Percentiles rank a stretch among this genome's conserved stretches.
These are phyloP conservation scores for Sorex araneus DNA, from an alignment of 2,113 vertebrate genomes.

Conservation along the genomic window DNA sequence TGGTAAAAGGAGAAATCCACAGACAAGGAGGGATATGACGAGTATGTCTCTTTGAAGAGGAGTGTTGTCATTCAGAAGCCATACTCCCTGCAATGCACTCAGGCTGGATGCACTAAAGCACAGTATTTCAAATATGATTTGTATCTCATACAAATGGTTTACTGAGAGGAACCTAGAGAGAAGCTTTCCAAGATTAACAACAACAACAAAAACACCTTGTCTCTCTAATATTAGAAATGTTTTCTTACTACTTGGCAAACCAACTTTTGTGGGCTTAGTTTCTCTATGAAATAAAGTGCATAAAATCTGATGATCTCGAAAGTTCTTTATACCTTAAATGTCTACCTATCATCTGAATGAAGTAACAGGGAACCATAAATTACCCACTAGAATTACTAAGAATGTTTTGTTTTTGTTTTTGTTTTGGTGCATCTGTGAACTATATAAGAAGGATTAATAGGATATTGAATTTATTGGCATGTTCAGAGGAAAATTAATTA, in stretches of 20 bases:
- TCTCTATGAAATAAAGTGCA: background rate
- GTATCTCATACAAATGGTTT: background rate
- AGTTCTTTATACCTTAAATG: conserved; percentile 1
- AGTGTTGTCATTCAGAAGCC: background rate
- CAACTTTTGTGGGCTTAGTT: background rate
- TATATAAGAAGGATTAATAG: conserved; percentile 55
- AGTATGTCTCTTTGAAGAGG: background rate
- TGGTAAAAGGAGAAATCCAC: background rate
- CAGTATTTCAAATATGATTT: background rate
- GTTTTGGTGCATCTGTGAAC: background rate
- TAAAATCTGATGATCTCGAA: background rate
- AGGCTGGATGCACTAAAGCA: background rate
- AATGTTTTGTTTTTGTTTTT: background rate
- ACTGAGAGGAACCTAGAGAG: fast-evolving
- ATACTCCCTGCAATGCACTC: background rate
- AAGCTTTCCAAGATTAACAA: background rate
- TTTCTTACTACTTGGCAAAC: background rate
- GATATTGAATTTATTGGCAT: conserved; percentile 44
- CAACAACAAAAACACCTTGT: background rate
- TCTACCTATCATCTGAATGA: background rate
- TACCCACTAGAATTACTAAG: background rate
- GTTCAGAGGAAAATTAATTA: conserved; percentile 11
- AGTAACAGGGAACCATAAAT: background rate
- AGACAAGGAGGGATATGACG: too few species aligned
- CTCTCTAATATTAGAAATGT: background rate